phyloP scores from a whole-genome alignment of 2,888 invertebrate species.

The Eledona agricola region DNA sequence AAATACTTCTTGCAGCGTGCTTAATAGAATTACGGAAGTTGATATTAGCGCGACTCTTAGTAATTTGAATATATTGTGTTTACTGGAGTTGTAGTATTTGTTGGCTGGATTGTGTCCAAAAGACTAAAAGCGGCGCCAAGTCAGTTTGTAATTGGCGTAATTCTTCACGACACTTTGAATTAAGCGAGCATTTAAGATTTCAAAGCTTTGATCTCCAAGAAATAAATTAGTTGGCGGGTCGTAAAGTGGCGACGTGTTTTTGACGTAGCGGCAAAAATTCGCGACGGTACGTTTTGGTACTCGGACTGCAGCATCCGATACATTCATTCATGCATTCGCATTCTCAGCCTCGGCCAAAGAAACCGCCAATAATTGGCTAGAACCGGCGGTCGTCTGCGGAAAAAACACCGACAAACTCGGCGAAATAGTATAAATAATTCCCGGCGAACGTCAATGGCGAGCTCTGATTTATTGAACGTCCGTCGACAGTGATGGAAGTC shows the following conservation, averaged over 20 bases:
- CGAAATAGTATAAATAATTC: slow-evolving; percentile 60
- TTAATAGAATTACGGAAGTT: slow-evolving; percentile 27
- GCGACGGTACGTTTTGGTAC: slow-evolving; percentile 2
- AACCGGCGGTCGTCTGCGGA: slow-evolving; percentile 47
- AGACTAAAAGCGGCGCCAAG: slow-evolving; percentile 41
- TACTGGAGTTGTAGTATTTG: slow-evolving; percentile 38
- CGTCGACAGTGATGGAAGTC: slow-evolving; percentile 62
- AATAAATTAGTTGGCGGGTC: slow-evolving; percentile 29
- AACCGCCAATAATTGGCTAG: slow-evolving; percentile 58
- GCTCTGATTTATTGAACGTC: slow-evolving; percentile 60
- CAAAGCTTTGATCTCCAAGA: slow-evolving; percentile 34
- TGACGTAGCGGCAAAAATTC: slow-evolving; percentile 4
- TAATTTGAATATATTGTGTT: slow-evolving; percentile 42
- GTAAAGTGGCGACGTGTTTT: slow-evolving; percentile 5
- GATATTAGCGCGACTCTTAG: slow-evolving; percentile 33
- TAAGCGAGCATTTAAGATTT: slow-evolving; percentile 38
- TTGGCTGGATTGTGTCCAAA: slow-evolving; percentile 37
- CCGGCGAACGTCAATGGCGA: slow-evolving; percentile 53
- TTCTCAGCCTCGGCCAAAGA: slow-evolving; percentile 38
- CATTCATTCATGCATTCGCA: slow-evolving; percentile 36
- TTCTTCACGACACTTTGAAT: slow-evolving; percentile 48
- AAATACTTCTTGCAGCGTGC: slow-evolving; percentile 4
- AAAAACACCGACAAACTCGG: slow-evolving; percentile 43
- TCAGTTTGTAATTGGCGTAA: slow-evolving; percentile 47
- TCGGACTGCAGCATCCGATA: slow-evolving; percentile 11